These are phyloP conservation scores for Leptonema lineaticorne DNA, from an alignment of 1,140 invertebrate species.

Conservation along the genomic window DNA sequence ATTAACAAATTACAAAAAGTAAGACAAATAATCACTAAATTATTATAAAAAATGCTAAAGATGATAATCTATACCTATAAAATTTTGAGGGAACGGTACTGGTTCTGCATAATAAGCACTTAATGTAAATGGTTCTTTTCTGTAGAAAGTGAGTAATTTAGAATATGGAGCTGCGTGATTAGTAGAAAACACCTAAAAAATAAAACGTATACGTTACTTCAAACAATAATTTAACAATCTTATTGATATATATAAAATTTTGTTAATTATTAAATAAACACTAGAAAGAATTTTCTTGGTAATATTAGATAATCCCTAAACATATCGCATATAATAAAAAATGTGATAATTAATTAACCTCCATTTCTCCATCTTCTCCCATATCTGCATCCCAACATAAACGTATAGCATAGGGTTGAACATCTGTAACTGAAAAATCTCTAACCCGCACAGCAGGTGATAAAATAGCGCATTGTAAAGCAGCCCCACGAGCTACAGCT, in stretches of 20 bases:
- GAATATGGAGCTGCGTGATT: conserved; percentile 91
- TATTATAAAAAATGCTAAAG: conserved; percentile 41
- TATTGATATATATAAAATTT: no score
- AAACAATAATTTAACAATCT: not conserved
- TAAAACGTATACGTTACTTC: not conserved
- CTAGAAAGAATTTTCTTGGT: not conserved
- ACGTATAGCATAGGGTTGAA: conserved; percentile 88
- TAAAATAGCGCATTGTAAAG: conserved; percentile 94
- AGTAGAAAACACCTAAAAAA: conserved; percentile 75
- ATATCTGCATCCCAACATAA: conserved; percentile 79
- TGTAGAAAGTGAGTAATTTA: conserved; percentile 91
- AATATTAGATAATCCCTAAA: not conserved
- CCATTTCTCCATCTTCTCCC: conserved; percentile 68
- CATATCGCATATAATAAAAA: not conserved
- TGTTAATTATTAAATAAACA: not conserved
- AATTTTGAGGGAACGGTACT: conserved; percentile 71
- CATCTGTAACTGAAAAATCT: conserved; percentile 91
- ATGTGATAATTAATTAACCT: conserved; percentile 44
- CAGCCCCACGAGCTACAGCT: conserved; percentile 93
- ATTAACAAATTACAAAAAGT: conserved; percentile 21
- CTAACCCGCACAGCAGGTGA: conserved; percentile 94
- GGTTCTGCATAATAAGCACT: conserved; percentile 77
- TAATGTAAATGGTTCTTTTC: conserved; percentile 82
- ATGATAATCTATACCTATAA: conserved; percentile 68
- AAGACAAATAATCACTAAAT: not conserved